A percentile compares a stretch with the other conserved stretches of the same genome.
Evolutionary conservation across 2,888 invertebrate genomes (phyloP).

Genomic region (Scotopteryx bipunctaria): DNA sequence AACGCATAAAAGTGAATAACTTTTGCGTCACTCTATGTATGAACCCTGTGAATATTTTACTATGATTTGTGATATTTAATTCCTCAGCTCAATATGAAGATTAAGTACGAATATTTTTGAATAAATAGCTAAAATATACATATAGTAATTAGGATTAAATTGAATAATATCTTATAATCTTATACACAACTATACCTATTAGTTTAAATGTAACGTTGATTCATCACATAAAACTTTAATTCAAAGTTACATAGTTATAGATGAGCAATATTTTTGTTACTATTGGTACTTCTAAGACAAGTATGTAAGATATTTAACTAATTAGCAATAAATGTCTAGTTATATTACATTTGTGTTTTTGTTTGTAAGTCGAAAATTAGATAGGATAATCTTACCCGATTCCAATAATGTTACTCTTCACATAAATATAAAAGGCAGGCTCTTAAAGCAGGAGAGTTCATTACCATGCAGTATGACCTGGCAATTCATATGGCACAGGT

Average conservation of each 20-base stretch:
- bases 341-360: conserved; percentile 56
- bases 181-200: conserved; percentile 27
- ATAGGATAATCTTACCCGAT: no score
- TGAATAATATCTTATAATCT: conserved; percentile 14
- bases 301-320: conserved; percentile 70
- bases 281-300: conserved; percentile 64
- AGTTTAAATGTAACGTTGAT: conserved; percentile 25
- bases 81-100: conserved; percentile 21
- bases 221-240: conserved; percentile 31
- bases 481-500: conserved; percentile 4
- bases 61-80: conserved; percentile 16
- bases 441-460: no score
- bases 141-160: conserved; percentile 16
- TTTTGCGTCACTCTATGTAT: not conserved
- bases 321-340: conserved; percentile 73
- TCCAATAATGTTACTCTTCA: no score
- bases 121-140: conserved; percentile 28
- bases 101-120: conserved; percentile 23
- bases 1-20: not conserved
- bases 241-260: conserved; percentile 46
- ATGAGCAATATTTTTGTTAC: conserved; percentile 79
- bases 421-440: no score
- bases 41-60: not conserved
- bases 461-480: no score
- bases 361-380: conserved; percentile 33